Percentiles rank a stretch among this genome's conserved stretches.
These are phyloP conservation scores for Ruditapes philippinarum DNA, from an alignment of 1,140 invertebrate genomes.

Conservation along the genomic window DNA sequence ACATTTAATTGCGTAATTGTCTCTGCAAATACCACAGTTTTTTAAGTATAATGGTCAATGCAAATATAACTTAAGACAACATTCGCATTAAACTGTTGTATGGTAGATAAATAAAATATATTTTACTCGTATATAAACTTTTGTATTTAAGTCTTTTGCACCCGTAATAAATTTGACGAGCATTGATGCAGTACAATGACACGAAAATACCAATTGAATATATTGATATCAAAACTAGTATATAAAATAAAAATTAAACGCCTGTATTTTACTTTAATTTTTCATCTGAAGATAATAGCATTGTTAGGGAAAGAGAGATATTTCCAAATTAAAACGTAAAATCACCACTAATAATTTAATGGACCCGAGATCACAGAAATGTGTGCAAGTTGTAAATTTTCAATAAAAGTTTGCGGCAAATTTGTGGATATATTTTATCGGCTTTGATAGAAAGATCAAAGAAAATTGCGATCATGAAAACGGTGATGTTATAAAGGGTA, in stretches of 20 bases:
- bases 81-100: too few relatives aligned
- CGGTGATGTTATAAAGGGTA: constrained; percentile 11
- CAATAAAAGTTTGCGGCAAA: constrained; percentile 61
- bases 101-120: too few relatives aligned
- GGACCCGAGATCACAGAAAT: constrained; percentile 49
- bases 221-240: too few relatives aligned
- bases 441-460: constrained; percentile 46
- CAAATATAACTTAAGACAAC: too few relatives aligned
- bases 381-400: constrained; percentile 53
- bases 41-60: too few relatives aligned
- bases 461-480: constrained; percentile 32
- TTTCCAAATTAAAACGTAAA: constrained; percentile 58
- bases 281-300: constrained; percentile 11
- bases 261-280: not conserved
- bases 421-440: constrained; percentile 61
- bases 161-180: too few relatives aligned
- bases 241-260: too few relatives aligned
- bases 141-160: too few relatives aligned
- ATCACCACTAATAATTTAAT: constrained; percentile 60
- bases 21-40: too few relatives aligned
- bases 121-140: too few relatives aligned
- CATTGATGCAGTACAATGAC: too few relatives aligned
- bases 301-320: constrained; percentile 13
- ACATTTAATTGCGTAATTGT: too few relatives aligned
- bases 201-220: not conserved